Percentiles rank a stretch among this genome's conserved stretches.
These are phyloP conservation scores for Galerucella calmariensis DNA, from an alignment of 2,888 invertebrate genomes.

Conservation along the genomic window DNA sequence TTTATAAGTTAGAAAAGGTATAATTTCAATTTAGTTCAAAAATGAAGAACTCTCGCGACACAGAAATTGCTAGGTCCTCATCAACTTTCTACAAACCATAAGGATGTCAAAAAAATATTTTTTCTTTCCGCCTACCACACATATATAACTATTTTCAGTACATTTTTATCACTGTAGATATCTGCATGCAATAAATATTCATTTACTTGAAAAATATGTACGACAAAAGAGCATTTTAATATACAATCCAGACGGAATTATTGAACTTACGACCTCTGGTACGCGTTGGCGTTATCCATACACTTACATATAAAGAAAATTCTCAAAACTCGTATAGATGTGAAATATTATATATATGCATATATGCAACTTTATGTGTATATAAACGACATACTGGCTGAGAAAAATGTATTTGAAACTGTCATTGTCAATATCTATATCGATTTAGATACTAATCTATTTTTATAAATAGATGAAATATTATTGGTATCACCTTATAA, in stretches of 20 bases:
- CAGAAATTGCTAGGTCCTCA: not conserved
- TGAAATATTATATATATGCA: conserved; percentile 35
- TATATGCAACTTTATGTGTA: not conserved
- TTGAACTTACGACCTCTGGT: conserved; percentile 46
- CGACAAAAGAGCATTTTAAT: conserved; percentile 37
- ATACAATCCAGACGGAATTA: conserved; percentile 19
- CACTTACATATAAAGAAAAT: conserved; percentile 14
- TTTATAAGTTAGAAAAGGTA: conserved; percentile 22
- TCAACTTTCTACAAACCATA: too few species aligned
- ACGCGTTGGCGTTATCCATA: conserved; percentile 43
- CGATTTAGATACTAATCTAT: too few species aligned
- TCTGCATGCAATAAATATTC: not conserved
- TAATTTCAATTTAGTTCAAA: conserved; percentile 26
- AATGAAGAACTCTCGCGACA: not conserved
- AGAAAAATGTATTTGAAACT: too few species aligned
- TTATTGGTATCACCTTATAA: too few species aligned
- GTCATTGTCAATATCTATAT: too few species aligned
- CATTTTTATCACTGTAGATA: not conserved
- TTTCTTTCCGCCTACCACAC: too few species aligned
- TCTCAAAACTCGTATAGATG: not conserved
- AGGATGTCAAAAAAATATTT: too few species aligned
- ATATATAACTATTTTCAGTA: too few species aligned
- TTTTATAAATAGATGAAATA: too few species aligned
- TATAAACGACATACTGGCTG: too few species aligned
- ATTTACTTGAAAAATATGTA: conserved; percentile 6